Conservation (phyloP, 2,888 invertebrate species). For the Gryllus longicercus region DNA sequence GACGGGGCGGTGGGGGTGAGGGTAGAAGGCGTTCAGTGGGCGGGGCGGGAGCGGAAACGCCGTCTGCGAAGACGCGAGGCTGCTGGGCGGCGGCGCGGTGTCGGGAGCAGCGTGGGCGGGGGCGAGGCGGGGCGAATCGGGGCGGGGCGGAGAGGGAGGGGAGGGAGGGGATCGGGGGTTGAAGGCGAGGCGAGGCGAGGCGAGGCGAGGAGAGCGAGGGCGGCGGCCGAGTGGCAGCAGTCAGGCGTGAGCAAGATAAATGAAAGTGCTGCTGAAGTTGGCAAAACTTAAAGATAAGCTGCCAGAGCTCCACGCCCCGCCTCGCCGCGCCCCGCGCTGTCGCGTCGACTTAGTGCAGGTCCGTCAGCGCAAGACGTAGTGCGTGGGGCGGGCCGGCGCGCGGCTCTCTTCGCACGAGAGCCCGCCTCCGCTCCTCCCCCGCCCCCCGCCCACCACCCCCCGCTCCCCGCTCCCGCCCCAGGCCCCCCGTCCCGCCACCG, state of each 20-base stretch:
- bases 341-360: not conserved
- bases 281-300: conserved; percentile 34
- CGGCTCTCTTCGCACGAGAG: no score
- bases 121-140: conserved; percentile 12
- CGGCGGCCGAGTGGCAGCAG: conserved; percentile 35
- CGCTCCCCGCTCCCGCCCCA: not conserved
- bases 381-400: no score
- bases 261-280: conserved; percentile 31
- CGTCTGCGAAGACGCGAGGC: conserved; percentile 6
- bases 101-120: conserved; percentile 22
- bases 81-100: conserved; percentile 22
- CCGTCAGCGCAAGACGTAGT: not conserved
- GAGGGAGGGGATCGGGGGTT: conserved; percentile 31
- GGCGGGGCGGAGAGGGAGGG: conserved; percentile 22
- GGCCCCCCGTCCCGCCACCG: not conserved
- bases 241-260: conserved; percentile 38
- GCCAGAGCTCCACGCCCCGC: conserved; percentile 23
- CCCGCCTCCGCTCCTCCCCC: not conserved
- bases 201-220: conserved; percentile 31
- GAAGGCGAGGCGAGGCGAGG: conserved; percentile 32
- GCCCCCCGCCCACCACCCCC: not conserved
- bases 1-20: not conserved
- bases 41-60: not conserved
- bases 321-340: not conserved
- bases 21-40: not conserved